Evolutionary conservation across 2,797 vertebrate genomes (phyloP).

Genomic region (Brachymystax lenok): DNA sequence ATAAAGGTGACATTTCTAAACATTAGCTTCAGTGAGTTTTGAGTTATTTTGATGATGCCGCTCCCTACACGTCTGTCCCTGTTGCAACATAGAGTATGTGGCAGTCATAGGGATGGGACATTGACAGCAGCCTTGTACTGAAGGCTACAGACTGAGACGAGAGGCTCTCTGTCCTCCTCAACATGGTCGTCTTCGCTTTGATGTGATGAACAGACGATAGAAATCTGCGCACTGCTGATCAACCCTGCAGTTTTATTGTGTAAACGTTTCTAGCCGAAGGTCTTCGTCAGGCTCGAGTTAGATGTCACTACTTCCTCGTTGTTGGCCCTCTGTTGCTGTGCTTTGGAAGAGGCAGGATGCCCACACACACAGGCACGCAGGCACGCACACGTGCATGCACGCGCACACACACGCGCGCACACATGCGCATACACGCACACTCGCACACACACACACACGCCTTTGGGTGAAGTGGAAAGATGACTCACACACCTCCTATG

Average conservation of each 20-base stretch:
- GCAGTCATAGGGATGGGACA: background rate
- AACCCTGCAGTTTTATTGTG: background rate
- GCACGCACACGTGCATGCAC: background rate
- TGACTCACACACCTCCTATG: background rate
- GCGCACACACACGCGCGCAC: background rate
- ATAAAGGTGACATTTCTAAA: background rate
- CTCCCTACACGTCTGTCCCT: background rate
- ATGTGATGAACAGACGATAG: background rate
- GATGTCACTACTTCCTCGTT: conserved; percentile 28
- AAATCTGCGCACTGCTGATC: background rate
- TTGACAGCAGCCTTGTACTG: background rate
- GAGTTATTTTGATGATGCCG: background rate
- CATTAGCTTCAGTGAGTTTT: background rate
- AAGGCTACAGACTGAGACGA: background rate
- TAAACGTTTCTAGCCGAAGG: background rate
- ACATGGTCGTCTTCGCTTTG: background rate
- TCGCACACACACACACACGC: background rate
- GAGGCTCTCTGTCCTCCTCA: background rate
- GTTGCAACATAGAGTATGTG: background rate
- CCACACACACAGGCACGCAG: background rate
- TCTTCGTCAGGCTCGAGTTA: background rate
- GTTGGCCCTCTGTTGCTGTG: conserved; percentile 34
- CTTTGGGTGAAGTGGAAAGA: conserved; percentile 14
- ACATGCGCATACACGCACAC: background rate
- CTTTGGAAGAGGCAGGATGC: conserved; percentile 28